Evolutionary conservation across 2,113 vertebrate genomes (phyloP), one percentile per base, ranked within the genome.

Genomic region (Cebidichthys violaceus): DNA sequence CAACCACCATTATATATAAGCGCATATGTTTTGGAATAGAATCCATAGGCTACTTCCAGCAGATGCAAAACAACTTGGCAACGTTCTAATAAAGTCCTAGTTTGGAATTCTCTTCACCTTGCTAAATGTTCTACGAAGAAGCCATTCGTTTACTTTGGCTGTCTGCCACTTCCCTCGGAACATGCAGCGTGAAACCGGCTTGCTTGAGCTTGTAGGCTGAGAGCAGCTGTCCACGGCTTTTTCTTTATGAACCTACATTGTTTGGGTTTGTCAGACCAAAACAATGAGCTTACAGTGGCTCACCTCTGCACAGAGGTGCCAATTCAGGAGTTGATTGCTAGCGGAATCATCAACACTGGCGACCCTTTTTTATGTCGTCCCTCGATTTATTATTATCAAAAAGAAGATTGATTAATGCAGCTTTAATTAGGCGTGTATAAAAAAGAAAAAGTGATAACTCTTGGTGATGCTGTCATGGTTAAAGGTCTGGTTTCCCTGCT

Each of bases 91-190:
- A 35, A 61, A 67, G 62, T 61, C 64, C 29, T 43, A 4, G 3
- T 52, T 66, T 45, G 24, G 24, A 87, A 68, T 60, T 78, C 43
- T 77, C 39, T 70, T 57, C 47, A 68, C 35, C 37, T 70, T 70
- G 61, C 54, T 74, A 79, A 74, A 68, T 60, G 39, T 81, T 74
- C 66, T 39, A 66, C 64, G 27, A 83, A 74, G 62, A 75, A 69
- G 74, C 17, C 43, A 15, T 15, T 73, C 1, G 54, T 85, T 88
- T 85, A 55, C 77, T 60, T 82, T 88, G 84, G 90, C 86, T 10
- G 55, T 9, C 52, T 57, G 87, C 88, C 87, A 86, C 39, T 41
- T 35, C 45, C 67, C 71, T 77, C 75, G 39, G 75, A 69, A 77
- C 88, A 83, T 74, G 79, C 82, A 85, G 74, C 3, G 61, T 24